Evolutionary conservation across 35 echinoderm and acorn worm species (phyloP), one percentile per base, ranked within the genome.

Genomic region (Diadema setosum): DNA sequence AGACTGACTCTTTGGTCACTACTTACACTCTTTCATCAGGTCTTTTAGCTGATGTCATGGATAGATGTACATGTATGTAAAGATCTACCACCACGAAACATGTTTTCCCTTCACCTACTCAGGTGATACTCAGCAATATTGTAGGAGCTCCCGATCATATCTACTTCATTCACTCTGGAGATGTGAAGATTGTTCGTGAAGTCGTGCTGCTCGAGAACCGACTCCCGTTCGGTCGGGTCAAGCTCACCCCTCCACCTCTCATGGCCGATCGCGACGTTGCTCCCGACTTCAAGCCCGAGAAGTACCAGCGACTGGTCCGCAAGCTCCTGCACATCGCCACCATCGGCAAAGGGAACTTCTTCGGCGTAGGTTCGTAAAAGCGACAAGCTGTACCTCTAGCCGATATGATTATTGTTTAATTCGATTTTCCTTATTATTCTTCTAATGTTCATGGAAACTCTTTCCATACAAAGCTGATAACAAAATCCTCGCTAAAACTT

Each of bases 281-380:
- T 29, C 44, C 45, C 2, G 45, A 41, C 30, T 94, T 92, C 46
- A 58, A 84, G 39, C 48, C 55, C 20, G 86, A 83, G 21, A 80
- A 82, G 17, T 64, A 48, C 44, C 89, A 95, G 48, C 82, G 69
- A n/a, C 70, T 95, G 9, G 65, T 81, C 11, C 45, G 80, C 11
- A 91, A 91, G 24, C 73, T 85, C 8, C 83, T 99, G 1, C 89
- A 99, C 46, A 88, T 99, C 18, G 82, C 89, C 31, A 90, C 86
- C 11, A 80, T 95, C 37, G 93, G 93, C 23, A 92, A 85, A 56
- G 96, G 96, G 37, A 43, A 84, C 20, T 95, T 92, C 87, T 99
- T 99, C 58, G 93, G 96, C 16, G 96, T 99, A 20, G 96, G 96
- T 99, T 4, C 25, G 63, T 67, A n/a, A n/a, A n/a, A n/a, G n/a